phyloP scores from a whole-genome alignment of 1,140 invertebrate genomes.

The Mycetomoellerius zeteki region DNA sequence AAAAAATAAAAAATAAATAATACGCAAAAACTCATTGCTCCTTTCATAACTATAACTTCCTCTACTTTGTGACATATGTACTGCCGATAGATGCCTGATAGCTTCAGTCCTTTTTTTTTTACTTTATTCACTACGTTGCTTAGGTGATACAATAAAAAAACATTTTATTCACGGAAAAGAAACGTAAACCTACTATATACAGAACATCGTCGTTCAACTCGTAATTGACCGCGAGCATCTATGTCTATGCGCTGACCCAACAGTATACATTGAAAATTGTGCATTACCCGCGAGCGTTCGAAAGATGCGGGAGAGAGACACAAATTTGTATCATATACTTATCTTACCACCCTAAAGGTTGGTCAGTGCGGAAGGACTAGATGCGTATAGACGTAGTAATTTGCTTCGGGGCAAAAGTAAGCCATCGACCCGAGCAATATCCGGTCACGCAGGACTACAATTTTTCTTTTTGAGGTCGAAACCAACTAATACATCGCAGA shows the following conservation, averaged over 20 bases:
- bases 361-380: background rate
- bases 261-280: constrained; percentile 16
- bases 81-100: background rate
- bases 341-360: constrained; percentile 46
- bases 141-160: background rate
- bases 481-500: background rate
- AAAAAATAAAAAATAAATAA: background rate
- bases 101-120: background rate
- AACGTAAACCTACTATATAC: background rate
- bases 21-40: background rate
- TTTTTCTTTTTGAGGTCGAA: constrained; percentile 27
- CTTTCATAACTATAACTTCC: background rate
- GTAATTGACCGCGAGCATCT: constrained; percentile 14
- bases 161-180: background rate
- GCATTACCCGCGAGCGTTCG: background rate
- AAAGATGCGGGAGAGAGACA: background rate
- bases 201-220: background rate
- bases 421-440: constrained; percentile 29
- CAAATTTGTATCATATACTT: constrained; percentile 37
- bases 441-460: constrained; percentile 8
- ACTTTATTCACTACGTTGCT: background rate
- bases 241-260: background rate
- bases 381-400: background rate
- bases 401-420: constrained; percentile 30
- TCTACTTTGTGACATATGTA: background rate